Percentiles rank a stretch among this genome's conserved stretches.
Evolutionary conservation across 2,113 vertebrate species (phyloP).

Genomic region (Callospermophilus lateralis): DNA sequence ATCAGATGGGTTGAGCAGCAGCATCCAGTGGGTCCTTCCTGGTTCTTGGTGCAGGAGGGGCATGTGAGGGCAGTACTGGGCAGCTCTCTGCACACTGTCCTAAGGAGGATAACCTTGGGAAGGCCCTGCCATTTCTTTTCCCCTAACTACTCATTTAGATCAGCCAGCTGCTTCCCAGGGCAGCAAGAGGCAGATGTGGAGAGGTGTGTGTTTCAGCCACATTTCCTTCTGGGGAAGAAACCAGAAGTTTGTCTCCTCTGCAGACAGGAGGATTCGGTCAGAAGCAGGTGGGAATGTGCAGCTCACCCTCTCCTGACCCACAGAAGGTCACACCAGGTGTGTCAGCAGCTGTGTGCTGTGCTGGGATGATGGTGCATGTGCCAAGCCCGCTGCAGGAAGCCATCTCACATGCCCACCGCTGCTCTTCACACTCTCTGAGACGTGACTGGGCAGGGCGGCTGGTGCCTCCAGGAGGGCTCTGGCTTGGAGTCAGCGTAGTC

Average conservation of each 20-base stretch:
- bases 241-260: too few species aligned
- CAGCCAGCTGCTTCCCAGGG: too few species aligned
- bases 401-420: rapidly evolving
- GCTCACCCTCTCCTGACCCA: background rate
- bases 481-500: background rate
- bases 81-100: background rate
- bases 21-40: too few species aligned
- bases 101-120: background rate
- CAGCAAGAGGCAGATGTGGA: background rate
- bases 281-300: too few species aligned
- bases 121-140: rapidly evolving
- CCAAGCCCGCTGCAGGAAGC: background rate
- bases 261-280: rapidly evolving
- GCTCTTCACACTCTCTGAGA: background rate
- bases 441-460: background rate
- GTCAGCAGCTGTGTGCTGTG: background rate
- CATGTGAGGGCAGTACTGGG: too few species aligned
- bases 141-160: background rate
- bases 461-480: too few species aligned
- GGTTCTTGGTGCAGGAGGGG: too few species aligned
- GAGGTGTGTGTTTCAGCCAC: background rate
- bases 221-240: too few species aligned
- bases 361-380: too few species aligned
- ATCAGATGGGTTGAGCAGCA: too few species aligned
- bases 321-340: too few species aligned